A percentile compares a stretch with the other conserved stretches of the same genome.
phyloP scores from a whole-genome alignment of 2,888 invertebrate genomes.

The Philonicus albiceps region DNA sequence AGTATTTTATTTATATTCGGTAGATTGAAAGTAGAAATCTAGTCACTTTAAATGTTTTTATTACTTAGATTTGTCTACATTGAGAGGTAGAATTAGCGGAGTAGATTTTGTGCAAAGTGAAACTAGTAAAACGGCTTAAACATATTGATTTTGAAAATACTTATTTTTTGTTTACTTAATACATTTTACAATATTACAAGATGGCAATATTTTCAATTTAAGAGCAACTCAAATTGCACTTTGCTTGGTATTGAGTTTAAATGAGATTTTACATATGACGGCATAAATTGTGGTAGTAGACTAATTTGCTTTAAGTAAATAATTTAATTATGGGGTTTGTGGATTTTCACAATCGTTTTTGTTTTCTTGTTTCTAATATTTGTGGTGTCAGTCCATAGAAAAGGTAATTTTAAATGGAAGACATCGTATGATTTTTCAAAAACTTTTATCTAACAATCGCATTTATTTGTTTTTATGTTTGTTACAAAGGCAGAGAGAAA shows the following conservation, averaged over 20 bases:
- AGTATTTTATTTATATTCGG: conserved; percentile 50
- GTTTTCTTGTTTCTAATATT: not conserved
- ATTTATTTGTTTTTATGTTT: not conserved
- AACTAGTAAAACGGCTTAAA: conserved; percentile 1
- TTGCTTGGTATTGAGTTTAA: not conserved
- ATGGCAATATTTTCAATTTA: not conserved
- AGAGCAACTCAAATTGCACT: not conserved
- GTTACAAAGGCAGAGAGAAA: not conserved
- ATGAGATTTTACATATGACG: not conserved
- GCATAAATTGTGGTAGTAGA: not conserved
- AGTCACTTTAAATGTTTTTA: not conserved
- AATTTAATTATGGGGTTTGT: not conserved
- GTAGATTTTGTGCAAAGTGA: conserved; percentile 16
- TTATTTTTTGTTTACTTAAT: not conserved
- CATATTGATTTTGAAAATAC: not conserved
- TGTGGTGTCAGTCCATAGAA: not conserved
- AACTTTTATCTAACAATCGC: not conserved
- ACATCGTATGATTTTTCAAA: not conserved
- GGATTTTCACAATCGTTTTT: not conserved
- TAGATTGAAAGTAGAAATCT: not conserved
- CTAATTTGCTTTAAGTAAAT: not conserved
- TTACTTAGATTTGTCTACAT: conserved; percentile 10
- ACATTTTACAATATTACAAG: not conserved
- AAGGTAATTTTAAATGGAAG: not conserved
- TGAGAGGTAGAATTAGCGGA: conserved; percentile 16